phyloP scores from a whole-genome alignment of 2,888 invertebrate species.

The Cremastinae sp. region DNA sequence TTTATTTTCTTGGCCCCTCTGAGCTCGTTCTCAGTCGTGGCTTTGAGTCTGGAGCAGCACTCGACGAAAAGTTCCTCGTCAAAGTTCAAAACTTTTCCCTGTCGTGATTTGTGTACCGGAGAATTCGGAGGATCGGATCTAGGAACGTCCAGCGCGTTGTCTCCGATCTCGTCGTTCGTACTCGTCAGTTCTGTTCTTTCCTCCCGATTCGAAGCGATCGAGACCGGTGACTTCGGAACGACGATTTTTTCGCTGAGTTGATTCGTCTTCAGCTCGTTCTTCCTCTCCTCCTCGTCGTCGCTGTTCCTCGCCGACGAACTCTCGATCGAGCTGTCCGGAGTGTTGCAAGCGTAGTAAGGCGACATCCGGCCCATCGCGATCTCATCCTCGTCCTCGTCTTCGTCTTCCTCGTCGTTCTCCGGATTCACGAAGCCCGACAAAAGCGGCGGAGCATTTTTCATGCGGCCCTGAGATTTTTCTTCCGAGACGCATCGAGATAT shows the following conservation, averaged over 20 bases:
- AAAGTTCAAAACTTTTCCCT: conserved; percentile 77
- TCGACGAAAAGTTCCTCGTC: conserved; percentile 78
- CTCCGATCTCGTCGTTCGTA: conserved; percentile 76
- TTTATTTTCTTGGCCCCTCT: conserved; percentile 78
- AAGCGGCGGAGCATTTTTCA: conserved; percentile 52
- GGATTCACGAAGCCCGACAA: conserved; percentile 61
- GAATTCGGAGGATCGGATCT: conserved; percentile 60
- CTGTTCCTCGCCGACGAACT: conserved; percentile 64
- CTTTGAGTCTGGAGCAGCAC: conserved; percentile 78
- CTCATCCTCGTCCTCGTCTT: conserved; percentile 66
- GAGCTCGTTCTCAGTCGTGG: conserved; percentile 77
- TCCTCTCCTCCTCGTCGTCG: conserved; percentile 56
- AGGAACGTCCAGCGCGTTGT: conserved; percentile 75
- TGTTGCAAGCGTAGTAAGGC: conserved; percentile 72
- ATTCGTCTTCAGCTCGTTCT: conserved; percentile 59
- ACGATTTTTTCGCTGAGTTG: conserved; percentile 73
- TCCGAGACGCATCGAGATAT: conserved; percentile 53
- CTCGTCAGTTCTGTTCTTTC: conserved; percentile 71
- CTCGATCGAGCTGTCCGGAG: conserved; percentile 71
- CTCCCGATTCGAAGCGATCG: conserved; percentile 65
- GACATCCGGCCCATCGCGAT: conserved; percentile 70
- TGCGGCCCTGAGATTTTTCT: conserved; percentile 64
- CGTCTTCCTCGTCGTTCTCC: conserved; percentile 64
- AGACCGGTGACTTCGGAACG: conserved; percentile 68
- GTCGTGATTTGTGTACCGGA: conserved; percentile 69